Evolutionary conservation across 2,888 invertebrate genomes (phyloP), one percentile per base, ranked within the genome.

Genomic region (Hymenopus coronatus): DNA sequence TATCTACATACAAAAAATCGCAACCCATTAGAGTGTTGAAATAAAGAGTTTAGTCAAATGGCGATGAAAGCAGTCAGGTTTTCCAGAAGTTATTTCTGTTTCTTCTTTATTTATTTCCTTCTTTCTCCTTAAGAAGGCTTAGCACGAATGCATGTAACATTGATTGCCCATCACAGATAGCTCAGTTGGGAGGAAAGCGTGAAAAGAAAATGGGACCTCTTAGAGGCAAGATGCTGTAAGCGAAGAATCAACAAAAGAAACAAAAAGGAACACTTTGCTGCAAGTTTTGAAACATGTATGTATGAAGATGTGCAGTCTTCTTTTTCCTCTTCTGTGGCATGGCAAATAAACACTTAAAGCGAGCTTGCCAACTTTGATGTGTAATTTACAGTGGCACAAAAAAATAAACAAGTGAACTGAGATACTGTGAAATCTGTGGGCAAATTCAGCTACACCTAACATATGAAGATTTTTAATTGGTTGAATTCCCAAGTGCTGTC

Each of bases 381-480:
- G 54, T 70, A 70, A 70, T 70, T 70, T 70, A 70, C 54, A 70
- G 54, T 70, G 54, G 20, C 20, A 70, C 54, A 70, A 70, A 70
- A n/a, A 70, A 70, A 70, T 70, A 70, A 70, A 70, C 54, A 70
- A 70, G 54, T 2, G 54, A 70, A 70, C 54, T 20, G 54, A 70
- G 54, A 70, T 70, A 70, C 25, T 20, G 20, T 70, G 6, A 70
- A 70, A 70, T 70, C 54, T 70, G 54, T 70, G 54, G 20, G 54
- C 54, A 70, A 70, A 70, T 25, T 70, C 54, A 25, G 54, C 54
- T 70, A 15, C 54, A 70, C 54, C 20, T 33, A 87, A n/a, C 27
- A 40, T 82, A 87, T 87, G 87, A 82, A 82, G 27, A 33, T 27
- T 82, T 87, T 87, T 87, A 87, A 87, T 87, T 87, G 87, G 87